Conservation (phyloP, 1,140 invertebrate species). For the Drosophila chauvacae region DNA sequence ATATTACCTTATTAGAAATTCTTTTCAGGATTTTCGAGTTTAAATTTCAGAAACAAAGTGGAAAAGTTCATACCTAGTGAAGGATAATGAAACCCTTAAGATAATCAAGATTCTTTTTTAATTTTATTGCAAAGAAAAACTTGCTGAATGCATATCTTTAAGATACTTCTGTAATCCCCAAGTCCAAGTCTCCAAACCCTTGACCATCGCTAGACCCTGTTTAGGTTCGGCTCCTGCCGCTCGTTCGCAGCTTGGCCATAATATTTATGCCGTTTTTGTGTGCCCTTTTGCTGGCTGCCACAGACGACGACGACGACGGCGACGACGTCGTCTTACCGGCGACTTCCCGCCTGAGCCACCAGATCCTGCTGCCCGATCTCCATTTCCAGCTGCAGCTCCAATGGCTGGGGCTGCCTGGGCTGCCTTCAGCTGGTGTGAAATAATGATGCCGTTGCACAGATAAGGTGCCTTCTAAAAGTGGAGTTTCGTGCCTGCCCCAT, state of each 20-base stretch:
- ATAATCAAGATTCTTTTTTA: background rate
- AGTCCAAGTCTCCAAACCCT: background rate
- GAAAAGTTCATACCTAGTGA: background rate
- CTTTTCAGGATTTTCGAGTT: background rate
- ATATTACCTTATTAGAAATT: no score
- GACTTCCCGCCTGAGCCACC: conserved; percentile 11
- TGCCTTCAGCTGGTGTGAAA: conserved; percentile 76
- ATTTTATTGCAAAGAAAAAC: background rate
- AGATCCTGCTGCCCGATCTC: conserved; percentile 20
- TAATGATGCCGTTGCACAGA: conserved; percentile 80
- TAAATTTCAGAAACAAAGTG: background rate
- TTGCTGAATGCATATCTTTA: background rate
- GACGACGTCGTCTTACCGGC: conserved; percentile 6
- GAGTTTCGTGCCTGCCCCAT: conserved; percentile 77
- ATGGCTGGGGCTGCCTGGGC: conserved; percentile 26
- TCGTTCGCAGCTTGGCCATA: conserved; percentile 70
- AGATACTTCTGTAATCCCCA: background rate
- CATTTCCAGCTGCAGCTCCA: conserved; percentile 22
- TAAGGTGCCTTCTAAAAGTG: conserved; percentile 79
- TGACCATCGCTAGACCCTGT: conserved; percentile 43
- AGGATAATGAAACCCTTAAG: background rate
- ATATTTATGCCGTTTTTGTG: conserved; percentile 79
- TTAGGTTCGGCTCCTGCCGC: conserved; percentile 38
- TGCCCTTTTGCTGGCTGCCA: conserved; percentile 65
- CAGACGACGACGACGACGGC: conserved; percentile 33